phyloP scores from a whole-genome alignment of 2,797 vertebrate genomes.

The Margarornis squamiger region DNA sequence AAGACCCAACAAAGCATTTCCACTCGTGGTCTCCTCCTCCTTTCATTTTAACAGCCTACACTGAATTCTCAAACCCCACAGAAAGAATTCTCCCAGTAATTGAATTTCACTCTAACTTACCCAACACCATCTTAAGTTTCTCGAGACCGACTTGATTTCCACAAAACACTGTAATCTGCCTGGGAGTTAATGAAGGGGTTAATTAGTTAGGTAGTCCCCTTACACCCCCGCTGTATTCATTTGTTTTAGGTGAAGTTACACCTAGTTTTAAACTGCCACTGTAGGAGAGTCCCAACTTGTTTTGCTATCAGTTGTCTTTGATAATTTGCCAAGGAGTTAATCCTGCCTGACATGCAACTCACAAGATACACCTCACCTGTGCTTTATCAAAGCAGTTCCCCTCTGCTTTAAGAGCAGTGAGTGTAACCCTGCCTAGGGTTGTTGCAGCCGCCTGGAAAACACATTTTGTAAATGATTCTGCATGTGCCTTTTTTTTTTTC shows the following conservation, averaged over 20 bases:
- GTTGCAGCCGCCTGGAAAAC: constrained; percentile 22
- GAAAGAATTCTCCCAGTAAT: neutral
- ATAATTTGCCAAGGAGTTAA: constrained; percentile 69
- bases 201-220: constrained; percentile 9
- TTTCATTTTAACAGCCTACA: neutral
- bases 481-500: neutral
- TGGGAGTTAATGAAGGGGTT: constrained; percentile 33
- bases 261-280: constrained; percentile 60
- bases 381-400: constrained; percentile 49
- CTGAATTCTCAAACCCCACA: neutral
- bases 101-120: neutral
- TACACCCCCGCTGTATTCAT: constrained; percentile 13
- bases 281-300: constrained; percentile 71
- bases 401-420: neutral
- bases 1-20: neutral
- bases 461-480: neutral
- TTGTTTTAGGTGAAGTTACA: constrained; percentile 58
- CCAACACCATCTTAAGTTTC: neutral
- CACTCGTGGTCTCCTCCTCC: neutral
- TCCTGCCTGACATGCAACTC: constrained; percentile 28
- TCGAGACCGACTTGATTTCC: neutral
- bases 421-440: neutral
- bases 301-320: constrained; percentile 71
- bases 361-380: constrained; percentile 39
- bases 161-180: neutral